A percentile compares a stretch with the other conserved stretches of the same genome.
Evolutionary conservation across 2,888 invertebrate species (phyloP).

Genomic region (Troilus luridus): DNA sequence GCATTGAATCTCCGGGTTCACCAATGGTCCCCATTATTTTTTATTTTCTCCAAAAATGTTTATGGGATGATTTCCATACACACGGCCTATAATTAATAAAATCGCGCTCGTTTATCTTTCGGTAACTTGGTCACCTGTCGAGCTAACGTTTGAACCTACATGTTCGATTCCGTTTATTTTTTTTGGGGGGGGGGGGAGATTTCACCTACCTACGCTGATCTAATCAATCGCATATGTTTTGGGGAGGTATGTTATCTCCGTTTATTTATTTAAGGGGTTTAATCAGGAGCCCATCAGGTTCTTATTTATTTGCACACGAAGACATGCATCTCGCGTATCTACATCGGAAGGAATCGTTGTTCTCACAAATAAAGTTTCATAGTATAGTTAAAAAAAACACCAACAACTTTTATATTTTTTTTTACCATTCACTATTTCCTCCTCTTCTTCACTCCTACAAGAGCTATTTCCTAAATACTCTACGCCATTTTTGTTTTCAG

Average conservation of each 20-base stretch:
- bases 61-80: not conserved
- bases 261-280: not conserved
- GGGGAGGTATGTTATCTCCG: not conserved
- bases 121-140: not conserved
- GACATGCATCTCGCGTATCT: too few species aligned
- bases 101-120: not conserved
- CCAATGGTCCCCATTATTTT: not conserved
- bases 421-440: too few species aligned
- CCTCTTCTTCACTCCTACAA: too few species aligned
- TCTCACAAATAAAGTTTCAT: too few species aligned
- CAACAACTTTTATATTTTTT: too few species aligned
- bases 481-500: too few species aligned
- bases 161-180: not conserved
- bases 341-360: too few species aligned
- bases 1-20: not conserved
- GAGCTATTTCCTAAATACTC: too few species aligned
- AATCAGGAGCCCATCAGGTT: too few species aligned
- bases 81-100: not conserved
- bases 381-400: too few species aligned
- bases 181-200: too few species aligned
- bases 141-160: not conserved
- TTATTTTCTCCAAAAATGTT: not conserved
- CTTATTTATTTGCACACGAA: too few species aligned
- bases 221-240: not conserved
- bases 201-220: not conserved